Base-by-base conservation (phyloP, 2,113 vertebrate genomes). In the Channa maculata region DNA sequence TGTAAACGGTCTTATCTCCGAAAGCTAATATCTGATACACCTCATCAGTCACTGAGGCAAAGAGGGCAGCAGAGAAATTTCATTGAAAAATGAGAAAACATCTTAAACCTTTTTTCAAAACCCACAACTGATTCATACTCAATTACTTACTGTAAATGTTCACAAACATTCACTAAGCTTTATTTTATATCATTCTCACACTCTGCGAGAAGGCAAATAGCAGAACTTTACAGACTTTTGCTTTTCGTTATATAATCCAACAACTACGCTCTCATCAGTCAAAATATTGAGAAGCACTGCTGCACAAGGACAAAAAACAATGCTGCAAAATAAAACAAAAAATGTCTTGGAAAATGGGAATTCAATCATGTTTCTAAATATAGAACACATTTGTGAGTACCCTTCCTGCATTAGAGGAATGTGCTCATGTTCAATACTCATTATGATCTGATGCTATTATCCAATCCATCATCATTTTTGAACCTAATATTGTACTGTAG, bases 381-480 rank as follows among this genome's bases (percentile, higher is more conserved):
- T 77, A 77, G 68, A 71, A 65, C 54, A 46, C 60, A 77, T 73
- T 63, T 75, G 59, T 43, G 37, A 71, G 64, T 15, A 73, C 46
- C 48, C 65, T 65, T 75, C 71, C 54, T 71, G 64, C 73, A 73
- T 75, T 70, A 70, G 37, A 86, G 54, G 86, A 75, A 78, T 74
- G 52, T 43, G 51, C 62, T 71, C 61, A 49, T 37, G 48, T 77
- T 83, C 79, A 71, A 87, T 80, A 77, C 57, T 41, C 65, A 70
- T 82, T 75, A 83, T 57, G 58, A 77, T 65, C 64, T 45, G 57
- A 68, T 63, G 64, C 33, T 75, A 83, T 80, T 73, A 75, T 60
- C 57, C 64, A 77, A 81, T 90, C 37, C 34, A 83, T 87, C 62
- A 72, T 75, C 68, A 61, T 67, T 84, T 80, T 14, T 57, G 58